Conservation (phyloP, 2,888 invertebrate genomes). For the Hymenopus coronatus region DNA sequence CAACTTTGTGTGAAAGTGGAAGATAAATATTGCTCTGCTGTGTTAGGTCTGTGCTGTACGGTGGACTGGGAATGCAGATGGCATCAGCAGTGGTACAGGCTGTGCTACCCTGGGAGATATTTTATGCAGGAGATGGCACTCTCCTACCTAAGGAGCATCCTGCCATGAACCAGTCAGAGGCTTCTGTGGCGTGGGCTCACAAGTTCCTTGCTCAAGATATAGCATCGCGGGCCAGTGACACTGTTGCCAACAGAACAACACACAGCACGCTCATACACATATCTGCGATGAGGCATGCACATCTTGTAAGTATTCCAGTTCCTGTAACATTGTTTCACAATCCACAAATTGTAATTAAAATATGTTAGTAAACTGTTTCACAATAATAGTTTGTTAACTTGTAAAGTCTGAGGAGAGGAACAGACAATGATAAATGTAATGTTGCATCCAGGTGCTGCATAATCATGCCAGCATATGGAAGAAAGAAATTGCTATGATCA, state of each 20-base stretch:
- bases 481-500: too few relatives aligned
- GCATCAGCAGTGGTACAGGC: constrained; percentile 49
- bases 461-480: too few relatives aligned
- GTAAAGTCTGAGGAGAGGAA: too few relatives aligned
- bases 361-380: too few relatives aligned
- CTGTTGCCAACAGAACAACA: constrained; percentile 42
- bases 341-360: too few relatives aligned
- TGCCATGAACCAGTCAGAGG: constrained; percentile 44
- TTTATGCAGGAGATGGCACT: constrained; percentile 46
- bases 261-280: constrained; percentile 43
- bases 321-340: too few relatives aligned
- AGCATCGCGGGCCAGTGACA: constrained; percentile 37
- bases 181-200: constrained; percentile 35
- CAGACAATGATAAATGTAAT: too few relatives aligned
- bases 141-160: constrained; percentile 46
- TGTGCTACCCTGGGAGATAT: constrained; percentile 47
- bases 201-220: constrained; percentile 40
- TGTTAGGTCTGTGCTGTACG: constrained; percentile 51
- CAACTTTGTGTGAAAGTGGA: too few relatives aligned
- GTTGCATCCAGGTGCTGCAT: too few relatives aligned
- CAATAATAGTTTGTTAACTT: too few relatives aligned
- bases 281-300: constrained; percentile 44
- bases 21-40: not conserved
- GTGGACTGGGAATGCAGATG: constrained; percentile 50
- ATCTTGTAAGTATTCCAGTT: constrained; percentile 41